Conservation (phyloP, 2,113 vertebrate genomes). For the Otus sunia region DNA sequence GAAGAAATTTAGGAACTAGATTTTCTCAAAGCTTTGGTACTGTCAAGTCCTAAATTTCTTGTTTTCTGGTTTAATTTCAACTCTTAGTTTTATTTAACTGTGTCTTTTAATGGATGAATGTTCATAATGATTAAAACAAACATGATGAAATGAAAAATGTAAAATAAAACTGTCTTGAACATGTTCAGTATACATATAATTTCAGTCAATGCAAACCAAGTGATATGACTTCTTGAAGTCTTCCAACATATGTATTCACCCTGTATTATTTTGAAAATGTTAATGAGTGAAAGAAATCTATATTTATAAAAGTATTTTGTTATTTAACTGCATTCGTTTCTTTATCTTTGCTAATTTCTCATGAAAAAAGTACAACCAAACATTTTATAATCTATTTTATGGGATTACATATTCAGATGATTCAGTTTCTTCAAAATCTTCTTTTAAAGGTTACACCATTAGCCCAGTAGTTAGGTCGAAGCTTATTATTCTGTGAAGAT, state of each 20-base stretch:
- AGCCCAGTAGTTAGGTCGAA: neutral
- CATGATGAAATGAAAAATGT: neutral
- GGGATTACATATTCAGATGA: neutral
- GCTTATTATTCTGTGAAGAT: neutral
- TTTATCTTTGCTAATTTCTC: neutral
- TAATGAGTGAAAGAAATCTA: neutral
- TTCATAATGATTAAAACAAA: neutral
- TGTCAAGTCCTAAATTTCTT: neutral
- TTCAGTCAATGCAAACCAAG: neutral
- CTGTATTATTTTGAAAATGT: neutral
- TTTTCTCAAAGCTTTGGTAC: neutral
- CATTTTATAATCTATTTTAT: neutral
- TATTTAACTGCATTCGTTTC: neutral
- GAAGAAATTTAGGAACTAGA: neutral
- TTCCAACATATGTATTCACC: neutral
- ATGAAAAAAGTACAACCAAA: neutral
- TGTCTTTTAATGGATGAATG: neutral
- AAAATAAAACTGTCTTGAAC: neutral
- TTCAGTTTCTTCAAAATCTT: neutral
- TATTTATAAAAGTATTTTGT: neutral
- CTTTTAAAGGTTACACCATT: neutral
- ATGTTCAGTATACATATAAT: neutral
- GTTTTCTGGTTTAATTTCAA: neutral
- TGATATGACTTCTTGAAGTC: neutral
- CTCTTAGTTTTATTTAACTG: neutral